Conservation (phyloP, 2,113 vertebrate species). For the Puffinus mauretanicus region DNA sequence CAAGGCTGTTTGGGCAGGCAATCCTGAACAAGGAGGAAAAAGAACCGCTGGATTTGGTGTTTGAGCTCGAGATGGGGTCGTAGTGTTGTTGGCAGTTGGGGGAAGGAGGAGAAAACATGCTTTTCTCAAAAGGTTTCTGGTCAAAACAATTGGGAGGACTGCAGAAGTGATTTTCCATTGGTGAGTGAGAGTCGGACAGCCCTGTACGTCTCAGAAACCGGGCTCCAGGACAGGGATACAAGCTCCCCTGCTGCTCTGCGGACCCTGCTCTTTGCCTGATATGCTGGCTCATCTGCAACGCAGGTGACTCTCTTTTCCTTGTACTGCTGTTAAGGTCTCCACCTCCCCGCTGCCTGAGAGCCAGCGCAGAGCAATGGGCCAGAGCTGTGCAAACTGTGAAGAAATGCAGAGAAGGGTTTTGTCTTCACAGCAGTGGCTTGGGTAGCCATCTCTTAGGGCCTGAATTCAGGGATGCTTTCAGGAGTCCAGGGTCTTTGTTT, state of each 20-base stretch:
- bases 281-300: not conserved
- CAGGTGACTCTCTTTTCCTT: not conserved
- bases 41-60: fast-evolving
- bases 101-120: not conserved
- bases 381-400: not conserved
- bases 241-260: fast-evolving
- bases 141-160: not conserved
- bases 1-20: not conserved
- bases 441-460: not conserved
- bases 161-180: not conserved
- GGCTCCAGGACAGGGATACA: not conserved
- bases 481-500: not conserved
- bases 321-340: not conserved
- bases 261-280: fast-evolving
- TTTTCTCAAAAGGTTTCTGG: not conserved
- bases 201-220: fast-evolving
- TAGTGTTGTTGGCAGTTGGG: fast-evolving
- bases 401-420: not conserved
- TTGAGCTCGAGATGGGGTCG: fast-evolving
- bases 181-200: not conserved
- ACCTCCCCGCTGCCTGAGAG: not conserved
- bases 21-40: not conserved
- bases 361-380: not conserved
- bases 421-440: not conserved
- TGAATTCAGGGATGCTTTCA: not conserved